Evolutionary conservation across 2,797 vertebrate species (phyloP), one percentile per base, ranked within the genome.

Genomic region (Podarcis siculus): DNA sequence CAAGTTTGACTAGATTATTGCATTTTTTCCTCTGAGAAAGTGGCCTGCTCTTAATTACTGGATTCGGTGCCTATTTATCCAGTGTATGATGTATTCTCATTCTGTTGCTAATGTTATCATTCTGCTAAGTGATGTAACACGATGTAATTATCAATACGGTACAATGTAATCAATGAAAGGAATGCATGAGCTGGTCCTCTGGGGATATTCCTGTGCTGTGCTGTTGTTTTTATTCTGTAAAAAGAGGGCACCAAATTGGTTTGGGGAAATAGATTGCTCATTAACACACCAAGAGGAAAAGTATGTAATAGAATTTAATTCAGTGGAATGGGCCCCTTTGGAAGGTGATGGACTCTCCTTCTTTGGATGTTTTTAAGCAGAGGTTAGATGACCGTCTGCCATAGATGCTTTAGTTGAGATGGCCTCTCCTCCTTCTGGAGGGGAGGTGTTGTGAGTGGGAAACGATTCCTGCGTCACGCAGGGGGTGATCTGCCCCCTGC

Each of bases 101-200:
- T n/a, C 9, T 76, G 8, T 19, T 45, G 67, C 23, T 61, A 30
- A 67, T 23, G 19, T 58, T 78, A 39, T 55, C 13, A 77, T 77
- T 83, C 61, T 55, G 10, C 42, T 77, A 67, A 83, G 37, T 69
- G 61, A 71, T 72, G 64, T 69, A 71, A 37, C 32, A 37, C 69
- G 55, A 83, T 88, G 39, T 35, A 27, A 83, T 83, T 83, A 55
- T 77, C 58, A 83, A 37, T 88, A 71, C 45, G 77, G 39, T 66
- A 37, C 71, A 37, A 67, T 76, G 42, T 49, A 49, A 77, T 19
- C 72, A 82, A 32, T 66, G 71, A 45, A 76, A 42, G 32, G 21
- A 61, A 39, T 73, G 19, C 1, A 19, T 37, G n/a, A n/a, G 61
- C 5, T 64, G 15, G n/a, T n/a, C 61, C 25, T 67, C 61, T 7